Base-by-base conservation (phyloP, 92 coral and sea anemone genomes). In the Palythoa grandis region DNA sequence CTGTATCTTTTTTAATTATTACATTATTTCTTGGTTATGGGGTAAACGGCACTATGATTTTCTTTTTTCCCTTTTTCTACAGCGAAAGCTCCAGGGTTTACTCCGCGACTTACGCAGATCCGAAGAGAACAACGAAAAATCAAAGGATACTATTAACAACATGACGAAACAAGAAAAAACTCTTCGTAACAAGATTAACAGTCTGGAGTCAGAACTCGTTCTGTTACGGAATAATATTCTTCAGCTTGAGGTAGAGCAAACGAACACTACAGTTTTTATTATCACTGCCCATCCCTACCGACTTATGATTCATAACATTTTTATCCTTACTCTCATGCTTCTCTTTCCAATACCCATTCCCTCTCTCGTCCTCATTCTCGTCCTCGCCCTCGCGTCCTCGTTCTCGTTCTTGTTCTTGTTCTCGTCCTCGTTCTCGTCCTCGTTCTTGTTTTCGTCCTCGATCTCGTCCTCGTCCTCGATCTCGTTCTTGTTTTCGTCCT, bases 111-210 rank as follows among this genome's bases (percentile, higher is more conserved):
- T 80, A 47, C 89, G 88, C 53, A 82, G 57, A 19, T 87, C 94
- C 11, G 98, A 94, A 25, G 98, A 90, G 25, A 90, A 83, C 80
- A 88, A 88, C 53, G 88, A 88, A 47, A 94, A 91, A 40, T 85
- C 91, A 65, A 87, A 87, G 85, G 90, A 84, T n/a, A 89, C 71
- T 37, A 85, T 94, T 69, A 38, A 82, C 50, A 48, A 67, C 79
- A 53, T 94, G 95, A 88, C 89, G 22, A 76, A 87, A 47, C 77
- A 74, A 19, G 95, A 94, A 60, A 83, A 85, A 37, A 11, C 87
- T 11, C 83, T 87, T 72, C 91, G 89, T 11, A 92, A 94, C 85
- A 94, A 88, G 83, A 92, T 86, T 76, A 79, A 85, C 53, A 79
- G 88, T 29, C 80, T 87, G 50, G 95, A 92, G 24, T 86, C 89